Conservation (phyloP, 2,797 vertebrate species). For the Cossypha dichroa region DNA sequence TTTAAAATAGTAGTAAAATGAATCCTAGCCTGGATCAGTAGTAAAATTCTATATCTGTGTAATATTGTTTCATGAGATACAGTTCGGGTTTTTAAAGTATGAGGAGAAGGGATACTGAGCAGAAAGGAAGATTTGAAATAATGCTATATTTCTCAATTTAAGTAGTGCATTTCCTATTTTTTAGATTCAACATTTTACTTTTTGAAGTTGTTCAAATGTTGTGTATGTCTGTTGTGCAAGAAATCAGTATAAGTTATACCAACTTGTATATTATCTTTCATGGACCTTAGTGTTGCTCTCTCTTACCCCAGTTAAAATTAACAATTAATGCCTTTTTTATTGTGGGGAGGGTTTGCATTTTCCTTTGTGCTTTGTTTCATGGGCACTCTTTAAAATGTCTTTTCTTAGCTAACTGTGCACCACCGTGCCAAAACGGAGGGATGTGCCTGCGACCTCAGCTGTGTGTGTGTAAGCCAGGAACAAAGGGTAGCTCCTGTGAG, state of each 20-base stretch:
- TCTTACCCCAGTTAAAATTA: neutral
- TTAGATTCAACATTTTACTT: neutral
- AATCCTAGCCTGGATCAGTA: neutral
- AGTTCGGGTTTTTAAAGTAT: neutral
- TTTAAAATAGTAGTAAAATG: neutral
- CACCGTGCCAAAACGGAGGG: constrained; percentile 94
- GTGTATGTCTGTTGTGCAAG: neutral
- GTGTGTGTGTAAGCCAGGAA: constrained; percentile 94
- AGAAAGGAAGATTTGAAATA: neutral
- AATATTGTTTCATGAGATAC: neutral
- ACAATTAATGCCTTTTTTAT: neutral
- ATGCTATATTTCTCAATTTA: neutral
- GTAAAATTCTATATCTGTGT: neutral
- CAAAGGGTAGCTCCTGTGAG: constrained; percentile 90
- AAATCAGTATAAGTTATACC: neutral
- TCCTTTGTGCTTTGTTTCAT: constrained; percentile 13
- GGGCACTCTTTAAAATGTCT: constrained; percentile 47
- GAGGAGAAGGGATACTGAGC: neutral
- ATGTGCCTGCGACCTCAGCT: constrained; percentile 95
- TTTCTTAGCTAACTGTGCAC: constrained; percentile 89
- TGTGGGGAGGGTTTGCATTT: neutral
- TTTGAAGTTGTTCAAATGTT: neutral
- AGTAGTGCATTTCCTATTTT: neutral
- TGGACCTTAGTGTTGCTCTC: neutral
- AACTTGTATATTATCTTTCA: neutral